Evolutionary conservation across 2,888 invertebrate species (phyloP).

Genomic region (Heliconius ismenius): DNA sequence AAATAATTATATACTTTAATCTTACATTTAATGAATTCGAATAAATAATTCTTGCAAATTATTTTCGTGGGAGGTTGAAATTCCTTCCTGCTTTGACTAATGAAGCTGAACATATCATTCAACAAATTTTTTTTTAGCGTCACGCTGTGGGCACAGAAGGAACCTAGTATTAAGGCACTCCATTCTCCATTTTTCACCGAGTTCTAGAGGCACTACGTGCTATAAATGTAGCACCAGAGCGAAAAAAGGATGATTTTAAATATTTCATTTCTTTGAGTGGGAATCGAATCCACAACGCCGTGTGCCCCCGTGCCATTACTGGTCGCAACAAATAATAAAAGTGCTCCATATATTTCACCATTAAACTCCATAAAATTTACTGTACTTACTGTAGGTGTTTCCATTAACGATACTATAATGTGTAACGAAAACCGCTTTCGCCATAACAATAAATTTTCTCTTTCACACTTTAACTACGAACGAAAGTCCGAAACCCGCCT

Average conservation of each 20-base stretch:
- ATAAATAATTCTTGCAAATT: constrained; percentile 71
- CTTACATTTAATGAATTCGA: constrained; percentile 58
- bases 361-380: background rate
- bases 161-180: no score
- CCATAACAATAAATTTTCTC: constrained; percentile 74
- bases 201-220: no score
- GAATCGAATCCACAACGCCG: no score
- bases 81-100: no score
- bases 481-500: constrained; percentile 56
- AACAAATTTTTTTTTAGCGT: background rate
- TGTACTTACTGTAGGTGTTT: constrained; percentile 65
- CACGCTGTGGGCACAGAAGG: no score
- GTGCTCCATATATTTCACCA: background rate
- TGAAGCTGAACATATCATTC: constrained; percentile 16
- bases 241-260: no score
- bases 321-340: no score
- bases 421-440: constrained; percentile 68
- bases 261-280: no score
- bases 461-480: constrained; percentile 65
- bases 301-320: no score
- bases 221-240: no score
- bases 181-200: no score
- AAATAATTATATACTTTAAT: no score
- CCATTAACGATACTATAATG: constrained; percentile 67
- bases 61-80: constrained; percentile 24